A percentile compares a stretch with the other conserved stretches of the same genome.
phyloP scores from a whole-genome alignment of 2,888 invertebrate species.

The Drosophila paramelanica region DNA sequence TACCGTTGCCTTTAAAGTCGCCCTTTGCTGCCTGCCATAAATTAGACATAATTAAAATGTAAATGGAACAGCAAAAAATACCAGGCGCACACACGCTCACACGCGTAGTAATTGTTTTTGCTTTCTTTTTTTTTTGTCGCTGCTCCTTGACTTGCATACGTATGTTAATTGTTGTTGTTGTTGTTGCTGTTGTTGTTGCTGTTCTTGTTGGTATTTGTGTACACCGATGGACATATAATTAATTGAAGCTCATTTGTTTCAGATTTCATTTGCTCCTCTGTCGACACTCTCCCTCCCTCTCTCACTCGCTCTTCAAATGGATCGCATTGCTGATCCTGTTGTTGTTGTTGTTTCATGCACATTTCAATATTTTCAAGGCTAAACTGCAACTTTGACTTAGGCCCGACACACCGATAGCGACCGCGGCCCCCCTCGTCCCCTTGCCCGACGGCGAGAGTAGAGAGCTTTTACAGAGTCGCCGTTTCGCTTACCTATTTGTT shows the following conservation, averaged over 20 bases:
- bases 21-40: conserved; percentile 58
- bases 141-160: conserved; percentile 19
- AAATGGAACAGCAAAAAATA: conserved; percentile 51
- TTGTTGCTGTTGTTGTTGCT: conserved; percentile 21
- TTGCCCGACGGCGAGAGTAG: background rate
- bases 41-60: conserved; percentile 71
- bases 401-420: background rate
- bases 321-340: conserved; percentile 42
- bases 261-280: conserved; percentile 8
- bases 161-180: conserved; percentile 25
- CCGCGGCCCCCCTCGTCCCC: background rate
- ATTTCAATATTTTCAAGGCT: conserved; percentile 24
- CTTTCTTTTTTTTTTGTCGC: background rate
- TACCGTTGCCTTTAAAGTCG: conserved; percentile 44
- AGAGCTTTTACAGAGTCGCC: conserved; percentile 33
- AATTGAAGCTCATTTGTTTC: conserved; percentile 28
- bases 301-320: background rate
- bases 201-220: background rate
- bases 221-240: conserved; percentile 18
- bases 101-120: conserved; percentile 10
- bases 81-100: conserved; percentile 15
- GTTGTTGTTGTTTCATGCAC: conserved; percentile 7
- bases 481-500: conserved; percentile 59
- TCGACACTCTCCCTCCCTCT: background rate
- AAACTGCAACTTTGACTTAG: conserved; percentile 21